Base-by-base conservation (phyloP, 2,113 vertebrate species). In the Clarias batrachus region DNA sequence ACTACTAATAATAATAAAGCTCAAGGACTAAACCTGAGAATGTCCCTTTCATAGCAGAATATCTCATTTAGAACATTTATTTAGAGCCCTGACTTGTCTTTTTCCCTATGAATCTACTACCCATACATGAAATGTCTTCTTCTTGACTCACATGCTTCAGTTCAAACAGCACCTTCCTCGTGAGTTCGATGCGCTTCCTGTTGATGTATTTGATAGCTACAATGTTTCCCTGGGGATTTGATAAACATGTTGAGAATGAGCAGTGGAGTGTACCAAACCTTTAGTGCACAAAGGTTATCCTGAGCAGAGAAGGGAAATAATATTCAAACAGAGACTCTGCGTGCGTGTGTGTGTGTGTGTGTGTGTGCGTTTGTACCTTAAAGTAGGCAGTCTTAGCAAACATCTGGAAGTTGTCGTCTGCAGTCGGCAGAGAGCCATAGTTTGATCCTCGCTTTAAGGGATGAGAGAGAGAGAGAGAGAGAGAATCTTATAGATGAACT, bases 341-440 rank as follows among this genome's bases (percentile, higher is more conserved):
- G 30, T 30, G 37, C 48, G 73, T 56, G 4, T 77, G 63, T 6
- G 30, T 30, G 37, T 74, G 73, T 56, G 4, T 77, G 12, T 30
- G 9, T 79, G 23, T 57, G 54, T 54, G 63, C 6, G 30, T 30
- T 10, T n/a, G 12, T 88, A 97, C 97, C 96, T 98, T 98, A 90
- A 96, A 98, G 87, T 97, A 97, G 0, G 96, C 97, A 0, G 97
- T 98, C 89, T 97, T 97, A 89, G 97, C 96, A 33, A 96, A 98
- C 85, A 98, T 92, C 90, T 98, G 97, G 91, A 97, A 93, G 90
- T 97, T 96, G 37, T 96, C 96, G 37, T 97, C 97, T 0, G 95
- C 92, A 13, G 96, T 98, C 60, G 96, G 89, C 86, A 98, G 90
- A 0, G 97, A 98, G 73, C 97, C 97, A 0, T 96, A 97, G 91